A percentile compares a stretch with the other conserved stretches of the same genome.
Conservation (phyloP, 92 coral and sea anemone genomes). For the Phenganax marumi region DNA sequence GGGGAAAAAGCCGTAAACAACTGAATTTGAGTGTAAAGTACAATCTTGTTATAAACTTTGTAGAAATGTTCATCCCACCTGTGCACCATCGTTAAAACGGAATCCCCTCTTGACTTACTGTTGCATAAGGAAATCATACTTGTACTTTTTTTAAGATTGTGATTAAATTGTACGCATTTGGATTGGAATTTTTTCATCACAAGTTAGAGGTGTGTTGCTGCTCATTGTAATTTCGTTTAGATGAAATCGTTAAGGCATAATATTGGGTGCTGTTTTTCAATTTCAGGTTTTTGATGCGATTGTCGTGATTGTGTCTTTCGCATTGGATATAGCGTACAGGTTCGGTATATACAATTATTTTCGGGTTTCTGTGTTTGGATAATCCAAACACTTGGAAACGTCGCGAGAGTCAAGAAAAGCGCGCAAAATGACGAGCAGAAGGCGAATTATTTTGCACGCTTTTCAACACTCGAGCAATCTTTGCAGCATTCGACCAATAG, state of each 20-base stretch:
- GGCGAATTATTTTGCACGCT: too few relatives aligned
- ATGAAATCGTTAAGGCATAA: neutral
- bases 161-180: conserved; percentile 87
- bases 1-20: neutral
- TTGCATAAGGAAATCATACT: neutral
- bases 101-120: neutral
- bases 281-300: conserved; percentile 90
- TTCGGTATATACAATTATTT: conserved; percentile 11
- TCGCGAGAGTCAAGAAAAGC: too few relatives aligned
- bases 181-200: conserved; percentile 80
- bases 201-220: conserved; percentile 76
- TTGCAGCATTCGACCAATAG: too few relatives aligned
- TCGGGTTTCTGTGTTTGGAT: too few relatives aligned
- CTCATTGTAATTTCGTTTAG: neutral
- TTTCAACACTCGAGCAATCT: too few relatives aligned
- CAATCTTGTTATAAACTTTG: neutral
- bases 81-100: neutral
- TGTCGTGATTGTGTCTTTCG: conserved; percentile 84
- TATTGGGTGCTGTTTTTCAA: neutral
- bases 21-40: neutral
- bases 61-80: neutral
- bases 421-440: too few relatives aligned
- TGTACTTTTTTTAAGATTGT: conserved; percentile 55
- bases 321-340: conserved; percentile 93
- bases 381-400: too few relatives aligned